Conservation (phyloP, 1,140 invertebrate genomes). For the Uloborus diversus region DNA sequence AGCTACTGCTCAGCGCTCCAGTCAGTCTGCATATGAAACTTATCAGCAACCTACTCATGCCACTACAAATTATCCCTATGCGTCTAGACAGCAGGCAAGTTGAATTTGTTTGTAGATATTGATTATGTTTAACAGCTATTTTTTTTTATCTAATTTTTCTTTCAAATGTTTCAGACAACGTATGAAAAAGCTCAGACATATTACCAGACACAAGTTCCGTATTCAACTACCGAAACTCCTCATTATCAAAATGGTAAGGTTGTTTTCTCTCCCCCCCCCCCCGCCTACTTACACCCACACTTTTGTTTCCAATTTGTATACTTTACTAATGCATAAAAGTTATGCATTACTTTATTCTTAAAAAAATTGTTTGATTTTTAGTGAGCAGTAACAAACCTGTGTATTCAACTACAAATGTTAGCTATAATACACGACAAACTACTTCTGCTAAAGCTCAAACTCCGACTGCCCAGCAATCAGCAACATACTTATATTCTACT, state of each 20-base stretch:
- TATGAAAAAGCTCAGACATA: conserved; percentile 56
- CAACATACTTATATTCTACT: conserved; percentile 49
- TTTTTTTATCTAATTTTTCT: background rate
- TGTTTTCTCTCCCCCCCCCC: background rate
- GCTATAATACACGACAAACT: conserved; percentile 32
- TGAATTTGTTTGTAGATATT: background rate
- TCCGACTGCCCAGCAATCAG: conserved; percentile 25
- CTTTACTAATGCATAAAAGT: too few species aligned
- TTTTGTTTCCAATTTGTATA: too few species aligned
- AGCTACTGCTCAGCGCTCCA: conserved; percentile 49
- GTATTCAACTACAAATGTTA: conserved; percentile 54
- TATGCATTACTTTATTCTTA: too few species aligned
- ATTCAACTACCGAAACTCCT: conserved; percentile 46
- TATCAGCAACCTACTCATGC: conserved; percentile 49
- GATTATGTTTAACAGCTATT: background rate
- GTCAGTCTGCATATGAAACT: conserved; percentile 55
- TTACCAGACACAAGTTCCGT: conserved; percentile 51
- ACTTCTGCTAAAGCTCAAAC: conserved; percentile 40
- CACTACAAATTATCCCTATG: conserved; percentile 57
- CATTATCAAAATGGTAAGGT: conserved; percentile 49
- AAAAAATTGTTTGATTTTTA: conserved; percentile 11
- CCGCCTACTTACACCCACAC: too few species aligned
- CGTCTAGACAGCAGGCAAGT: conserved; percentile 53
- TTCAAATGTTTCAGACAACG: conserved; percentile 25
- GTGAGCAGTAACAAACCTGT: conserved; percentile 49